A percentile compares a stretch with the other conserved stretches of the same genome.
phyloP scores from a whole-genome alignment of 37 sponge, comb jelly and placozoan species.

The Halisarca cf. caerulea region DNA sequence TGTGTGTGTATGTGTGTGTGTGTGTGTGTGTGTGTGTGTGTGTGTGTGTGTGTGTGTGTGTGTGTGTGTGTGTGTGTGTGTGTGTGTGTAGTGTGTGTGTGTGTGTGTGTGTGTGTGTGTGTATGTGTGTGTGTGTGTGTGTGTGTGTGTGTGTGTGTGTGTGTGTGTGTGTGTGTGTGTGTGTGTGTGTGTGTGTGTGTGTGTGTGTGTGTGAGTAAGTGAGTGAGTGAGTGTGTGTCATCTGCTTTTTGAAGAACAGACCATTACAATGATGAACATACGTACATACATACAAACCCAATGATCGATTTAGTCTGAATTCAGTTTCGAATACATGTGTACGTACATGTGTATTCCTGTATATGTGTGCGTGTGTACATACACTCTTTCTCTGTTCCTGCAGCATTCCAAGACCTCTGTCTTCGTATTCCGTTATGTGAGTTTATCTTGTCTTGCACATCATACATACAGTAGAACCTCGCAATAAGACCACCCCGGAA shows the following conservation, averaged over 20 bases:
- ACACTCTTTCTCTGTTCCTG: background rate
- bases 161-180: background rate
- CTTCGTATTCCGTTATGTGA: constrained; percentile 45
- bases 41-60: background rate
- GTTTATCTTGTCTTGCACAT: too few relatives aligned
- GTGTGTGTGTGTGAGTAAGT: too few relatives aligned
- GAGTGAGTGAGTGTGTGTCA: too few relatives aligned
- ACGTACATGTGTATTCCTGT: background rate
- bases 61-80: background rate
- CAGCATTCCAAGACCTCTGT: constrained; percentile 52
- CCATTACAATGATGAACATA: too few relatives aligned
- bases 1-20: background rate
- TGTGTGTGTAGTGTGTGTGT: background rate
- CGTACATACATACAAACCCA: too few relatives aligned
- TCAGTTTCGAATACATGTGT: background rate
- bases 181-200: background rate
- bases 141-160: background rate
- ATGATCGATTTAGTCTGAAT: too few relatives aligned
- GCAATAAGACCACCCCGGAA: too few relatives aligned
- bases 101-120: background rate
- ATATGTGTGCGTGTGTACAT: too few relatives aligned
- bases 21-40: background rate
- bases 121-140: background rate
- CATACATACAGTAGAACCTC: too few relatives aligned
- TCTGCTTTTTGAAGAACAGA: too few relatives aligned